A percentile compares a stretch with the other conserved stretches of the same genome.
Evolutionary conservation across 2,113 vertebrate species (phyloP).

Genomic region (Pelecanus crispus): DNA sequence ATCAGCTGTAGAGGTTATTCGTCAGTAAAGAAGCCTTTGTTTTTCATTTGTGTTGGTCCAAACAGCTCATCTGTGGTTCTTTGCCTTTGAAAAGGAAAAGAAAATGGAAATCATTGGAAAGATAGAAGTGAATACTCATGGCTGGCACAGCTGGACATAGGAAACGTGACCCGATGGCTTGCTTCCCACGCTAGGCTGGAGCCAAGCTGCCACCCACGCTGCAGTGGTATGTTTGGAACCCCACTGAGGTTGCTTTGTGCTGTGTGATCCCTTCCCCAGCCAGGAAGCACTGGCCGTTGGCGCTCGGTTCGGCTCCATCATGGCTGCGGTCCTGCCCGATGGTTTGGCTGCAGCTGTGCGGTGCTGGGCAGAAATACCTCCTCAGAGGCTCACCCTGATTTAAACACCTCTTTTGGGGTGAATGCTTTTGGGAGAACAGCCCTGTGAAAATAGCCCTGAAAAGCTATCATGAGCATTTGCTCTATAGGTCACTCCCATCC

Average conservation of each 20-base stretch:
- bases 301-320: rapidly evolving
- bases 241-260: neutral
- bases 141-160: neutral
- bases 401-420: neutral
- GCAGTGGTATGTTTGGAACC: neutral
- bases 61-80: neutral
- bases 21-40: neutral
- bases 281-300: neutral
- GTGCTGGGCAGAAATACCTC: neutral
- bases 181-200: neutral
- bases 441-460: neutral
- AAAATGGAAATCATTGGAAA: neutral
- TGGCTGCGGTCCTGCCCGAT: rapidly evolving
- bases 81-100: neutral
- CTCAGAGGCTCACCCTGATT: neutral
- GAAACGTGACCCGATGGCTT: neutral
- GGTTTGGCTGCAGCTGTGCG: neutral
- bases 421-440: neutral
- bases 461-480: neutral
- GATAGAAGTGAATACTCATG: rapidly evolving
- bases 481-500: neutral
- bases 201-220: neutral
- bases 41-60: neutral
- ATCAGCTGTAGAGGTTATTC: neutral
- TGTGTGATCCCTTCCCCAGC: neutral